These are phyloP conservation scores for Drosophila maculinotata DNA, from an alignment of 2,888 invertebrate species.

Conservation along the genomic window DNA sequence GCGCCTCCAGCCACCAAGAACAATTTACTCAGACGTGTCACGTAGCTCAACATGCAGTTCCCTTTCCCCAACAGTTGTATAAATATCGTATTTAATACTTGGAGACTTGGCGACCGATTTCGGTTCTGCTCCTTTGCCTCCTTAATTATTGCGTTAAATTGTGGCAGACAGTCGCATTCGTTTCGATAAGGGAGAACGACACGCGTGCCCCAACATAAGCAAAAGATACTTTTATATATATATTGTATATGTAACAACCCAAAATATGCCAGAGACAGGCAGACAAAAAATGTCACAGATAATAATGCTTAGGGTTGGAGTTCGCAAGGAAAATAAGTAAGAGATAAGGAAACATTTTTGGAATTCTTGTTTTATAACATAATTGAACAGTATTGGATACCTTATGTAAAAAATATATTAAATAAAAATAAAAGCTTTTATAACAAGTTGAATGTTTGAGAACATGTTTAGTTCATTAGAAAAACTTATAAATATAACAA, in stretches of 20 bases:
- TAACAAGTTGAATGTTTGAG: no score
- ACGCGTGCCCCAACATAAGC: constrained; percentile 44
- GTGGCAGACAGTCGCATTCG: constrained; percentile 36
- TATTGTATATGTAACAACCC: neutral
- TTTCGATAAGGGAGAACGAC: constrained; percentile 22
- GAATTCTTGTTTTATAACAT: neutral
- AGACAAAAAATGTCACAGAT: constrained; percentile 14
- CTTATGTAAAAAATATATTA: neutral
- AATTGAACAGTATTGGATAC: neutral
- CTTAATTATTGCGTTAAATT: constrained; percentile 55
- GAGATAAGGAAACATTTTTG: neutral
- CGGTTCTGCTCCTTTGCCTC: constrained; percentile 4
- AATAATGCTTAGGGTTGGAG: neutral
- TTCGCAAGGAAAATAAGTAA: neutral
- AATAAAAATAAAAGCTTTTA: no score
- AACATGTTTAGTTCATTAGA: no score
- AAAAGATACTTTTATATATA: constrained; percentile 9
- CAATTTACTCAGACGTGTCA: constrained; percentile 67
- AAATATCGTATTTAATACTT: constrained; percentile 25
- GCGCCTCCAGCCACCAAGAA: constrained; percentile 18
- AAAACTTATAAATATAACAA: no score
- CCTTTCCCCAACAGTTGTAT: constrained; percentile 17
- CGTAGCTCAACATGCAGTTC: constrained; percentile 48
- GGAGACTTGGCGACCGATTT: neutral
- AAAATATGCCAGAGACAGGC: neutral